Percentiles rank a stretch among this genome's conserved stretches.
phyloP scores from a whole-genome alignment of 2,888 invertebrate genomes.

The Acrobasis repandana region DNA sequence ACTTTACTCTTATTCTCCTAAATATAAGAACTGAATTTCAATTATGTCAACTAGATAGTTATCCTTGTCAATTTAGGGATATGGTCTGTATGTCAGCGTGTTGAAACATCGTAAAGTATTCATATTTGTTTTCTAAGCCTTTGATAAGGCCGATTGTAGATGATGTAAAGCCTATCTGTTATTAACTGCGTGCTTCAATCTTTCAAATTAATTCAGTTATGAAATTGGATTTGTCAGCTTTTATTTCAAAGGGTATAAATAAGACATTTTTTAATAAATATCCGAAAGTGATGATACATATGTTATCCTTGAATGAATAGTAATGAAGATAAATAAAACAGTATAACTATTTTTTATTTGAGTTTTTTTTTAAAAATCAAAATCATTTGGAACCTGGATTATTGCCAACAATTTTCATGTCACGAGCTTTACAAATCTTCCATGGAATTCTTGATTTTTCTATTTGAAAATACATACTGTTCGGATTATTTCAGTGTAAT shows the following conservation, averaged over 20 bases:
- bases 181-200: conserved; percentile 11
- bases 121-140: conserved; percentile 55
- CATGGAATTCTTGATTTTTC: too few relatives aligned
- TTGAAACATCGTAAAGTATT: conserved; percentile 56
- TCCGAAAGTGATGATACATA: too few relatives aligned
- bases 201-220: conserved; percentile 10
- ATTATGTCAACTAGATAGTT: conserved; percentile 29
- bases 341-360: too few relatives aligned
- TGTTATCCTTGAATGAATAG: too few relatives aligned
- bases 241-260: conserved; percentile 1
- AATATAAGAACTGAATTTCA: conserved; percentile 43
- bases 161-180: conserved; percentile 27
- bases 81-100: conserved; percentile 58
- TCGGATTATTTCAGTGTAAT: too few relatives aligned
- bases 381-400: too few relatives aligned
- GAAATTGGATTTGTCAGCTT: conserved; percentile 17
- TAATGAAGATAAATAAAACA: too few relatives aligned
- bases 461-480: too few relatives aligned
- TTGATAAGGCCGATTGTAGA: conserved; percentile 56
- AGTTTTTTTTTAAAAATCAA: too few relatives aligned
- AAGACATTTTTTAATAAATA: background rate
- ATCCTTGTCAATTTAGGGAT: conserved; percentile 42
- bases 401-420: too few relatives aligned
- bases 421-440: too few relatives aligned
- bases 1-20: conserved; percentile 28